These are phyloP conservation scores for Alloscopus bannaensis DNA, from an alignment of 2,888 invertebrate genomes.

Conservation along the genomic window DNA sequence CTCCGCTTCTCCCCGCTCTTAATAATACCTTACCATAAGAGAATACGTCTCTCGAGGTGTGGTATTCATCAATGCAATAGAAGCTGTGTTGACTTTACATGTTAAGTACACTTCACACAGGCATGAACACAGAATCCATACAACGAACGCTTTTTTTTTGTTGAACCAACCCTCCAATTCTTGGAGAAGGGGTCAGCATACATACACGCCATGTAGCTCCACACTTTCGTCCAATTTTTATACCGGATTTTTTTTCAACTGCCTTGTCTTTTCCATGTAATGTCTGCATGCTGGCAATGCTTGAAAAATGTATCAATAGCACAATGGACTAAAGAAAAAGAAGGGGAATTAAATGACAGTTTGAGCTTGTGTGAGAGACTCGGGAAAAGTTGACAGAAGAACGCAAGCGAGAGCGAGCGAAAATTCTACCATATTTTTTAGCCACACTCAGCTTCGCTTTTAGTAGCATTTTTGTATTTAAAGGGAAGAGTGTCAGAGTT, in stretches of 20 bases:
- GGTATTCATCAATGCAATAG: neutral
- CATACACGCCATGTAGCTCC: too few species aligned
- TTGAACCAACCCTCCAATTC: conserved; percentile 49
- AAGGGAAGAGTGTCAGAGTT: too few species aligned
- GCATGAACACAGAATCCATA: too few species aligned
- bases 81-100: conserved; percentile 8
- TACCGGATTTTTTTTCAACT: too few species aligned
- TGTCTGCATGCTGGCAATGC: too few species aligned
- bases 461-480: neutral
- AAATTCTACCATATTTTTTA: too few species aligned
- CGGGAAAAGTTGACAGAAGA: conserved; percentile 45
- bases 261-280: too few species aligned
- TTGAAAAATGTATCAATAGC: conserved; percentile 41
- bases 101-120: conserved; percentile 10
- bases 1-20: conserved; percentile 6
- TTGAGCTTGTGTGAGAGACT: conserved; percentile 28
- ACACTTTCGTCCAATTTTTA: neutral
- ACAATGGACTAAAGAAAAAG: conserved; percentile 24
- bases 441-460: neutral
- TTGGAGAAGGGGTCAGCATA: conserved; percentile 49
- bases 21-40: conserved; percentile 16
- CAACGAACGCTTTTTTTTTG: too few species aligned
- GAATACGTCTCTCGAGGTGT: conserved; percentile 14
- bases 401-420: too few species aligned
- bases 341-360: conserved; percentile 49